Base-by-base conservation (phyloP, 2,888 invertebrate genomes). In the Pilophorus perplexus region DNA sequence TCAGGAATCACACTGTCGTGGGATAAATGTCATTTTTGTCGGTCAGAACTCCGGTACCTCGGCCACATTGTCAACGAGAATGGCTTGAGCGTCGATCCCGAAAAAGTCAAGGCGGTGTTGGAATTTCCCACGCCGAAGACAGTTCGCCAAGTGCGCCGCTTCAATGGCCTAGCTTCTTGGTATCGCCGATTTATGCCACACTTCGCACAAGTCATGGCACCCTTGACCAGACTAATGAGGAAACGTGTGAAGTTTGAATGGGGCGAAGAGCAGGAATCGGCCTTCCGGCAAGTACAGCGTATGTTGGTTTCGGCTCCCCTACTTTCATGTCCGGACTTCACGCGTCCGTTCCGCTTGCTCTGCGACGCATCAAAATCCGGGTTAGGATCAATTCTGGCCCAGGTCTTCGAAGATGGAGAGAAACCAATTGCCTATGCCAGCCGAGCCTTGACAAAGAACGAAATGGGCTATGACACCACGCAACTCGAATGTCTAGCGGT, bases 401-500 rank as follows among this genome's bases (percentile, higher is more conserved):
- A 73, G 52, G 27, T 38, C 1, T 44, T 55, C 14, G 72, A 71
- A 10, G 71, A 64, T 0, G 66, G 65, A 0, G 72, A 72, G 46
- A 18, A 50, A 1, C 72, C 72, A 1, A 69, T 74, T 5, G 73
- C 73, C 0, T 74, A 72, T 18, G 72, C 72, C 0, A 73, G 72
- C 22, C 27, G 71, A 0, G 40, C 71, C 0, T 57, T 74, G 4
- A 66, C 55, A 0, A 54, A 60, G 1, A 52, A 71, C 0, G 73
- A 73, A 38, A 37, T 66, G 3, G 71, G 71, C 16, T 73, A 71
- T 27, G 55, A 70, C 1, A 68, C 69, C 6, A 73, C 73, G 0
- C 71, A 73, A 46, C 64, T 44, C 20, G 73, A 74, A 25, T 74
- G 72, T 33, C 67, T 73, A 0, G 72, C 73, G 0, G 69, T 73